Evolutionary conservation across 2,888 invertebrate species (phyloP).

Genomic region (Leptinotarsa tumamoca): DNA sequence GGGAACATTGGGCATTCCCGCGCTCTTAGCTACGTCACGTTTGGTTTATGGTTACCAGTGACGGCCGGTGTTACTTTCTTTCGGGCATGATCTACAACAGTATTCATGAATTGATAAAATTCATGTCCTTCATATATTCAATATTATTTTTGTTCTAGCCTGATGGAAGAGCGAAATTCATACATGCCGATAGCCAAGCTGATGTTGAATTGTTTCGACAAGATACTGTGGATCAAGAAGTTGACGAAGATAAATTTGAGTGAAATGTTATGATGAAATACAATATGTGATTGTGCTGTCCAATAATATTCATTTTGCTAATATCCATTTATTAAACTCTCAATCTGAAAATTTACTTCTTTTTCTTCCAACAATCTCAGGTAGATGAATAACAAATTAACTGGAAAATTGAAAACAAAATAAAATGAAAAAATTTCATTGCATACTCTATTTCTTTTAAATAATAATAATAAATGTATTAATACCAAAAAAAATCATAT

Average conservation of each 20-base stretch:
- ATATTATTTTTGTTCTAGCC: conserved; percentile 62
- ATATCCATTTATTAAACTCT: conserved; percentile 3
- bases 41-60: background rate
- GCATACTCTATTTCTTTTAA: too few relatives aligned
- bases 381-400: too few relatives aligned
- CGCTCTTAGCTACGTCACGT: too few relatives aligned
- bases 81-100: too few relatives aligned
- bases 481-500: too few relatives aligned
- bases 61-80: background rate
- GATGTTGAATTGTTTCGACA: conserved; percentile 80
- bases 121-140: background rate
- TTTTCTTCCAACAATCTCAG: background rate
- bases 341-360: background rate
- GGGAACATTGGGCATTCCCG: too few relatives aligned
- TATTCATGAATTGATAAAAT: background rate
- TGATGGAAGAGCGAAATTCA: conserved; percentile 68
- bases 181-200: conserved; percentile 79
- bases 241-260: conserved; percentile 51
- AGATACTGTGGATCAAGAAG: conserved; percentile 72
- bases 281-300: background rate
- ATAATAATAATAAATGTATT: too few relatives aligned
- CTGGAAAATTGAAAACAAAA: too few relatives aligned
- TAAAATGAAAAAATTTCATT: too few relatives aligned
- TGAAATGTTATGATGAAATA: conserved; percentile 20
- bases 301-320: conserved; percentile 4